Base-by-base conservation (phyloP, 2,888 invertebrate species). In the Lasioglossum figueresi region DNA sequence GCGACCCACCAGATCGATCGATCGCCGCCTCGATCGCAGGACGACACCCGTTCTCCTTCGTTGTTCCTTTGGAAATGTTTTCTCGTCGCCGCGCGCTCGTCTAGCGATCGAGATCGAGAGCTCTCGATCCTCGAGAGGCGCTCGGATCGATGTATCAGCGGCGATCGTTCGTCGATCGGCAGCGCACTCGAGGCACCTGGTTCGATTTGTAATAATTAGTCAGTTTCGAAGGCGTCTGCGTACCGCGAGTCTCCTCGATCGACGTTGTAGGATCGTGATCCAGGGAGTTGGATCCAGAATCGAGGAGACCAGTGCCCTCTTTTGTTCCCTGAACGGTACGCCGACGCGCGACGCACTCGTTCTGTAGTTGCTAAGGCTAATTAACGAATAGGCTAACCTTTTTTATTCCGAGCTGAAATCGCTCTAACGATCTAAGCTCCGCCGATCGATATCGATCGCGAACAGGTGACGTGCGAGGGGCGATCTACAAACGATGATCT, bases 391-490 rank as follows among this genome's bases (percentile, higher is more conserved):
- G 91, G 90, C 88, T 93, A 92, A 91, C 86, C 80, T 86, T 91
- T 91, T 90, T 91, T 91, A 92, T 92, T 90, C 90, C 90, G 86
- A 85, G 91, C 91, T 91, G 79, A 74, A 72, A 72, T 91, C 72
- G 80, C 76, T 83, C 66, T 92, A 88, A 91, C 90, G 90, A 92
- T 92, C 90, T 92, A 92, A 66, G 91, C 88, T 43, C 85, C 72
- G 52, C 71, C 40, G 76, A 66, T 19, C 45, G 75, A 70, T 73
- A 79, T 12, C 73, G 72, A 52, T 40, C 68, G 75, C 82, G 82
- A n/a, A 14, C 37, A 48, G 27, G 45, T 10, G 40, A 31, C 34
- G 48, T 19, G 43, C 52, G 52, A 68, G 45, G 74, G 31, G 14
- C 23, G 40, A 56, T 48, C 71, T 19, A 23, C 37, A 23, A 37